Evolutionary conservation across 2,797 vertebrate species (phyloP), one percentile per base, ranked within the genome.

Genomic region (Neomorphus geoffroyi): DNA sequence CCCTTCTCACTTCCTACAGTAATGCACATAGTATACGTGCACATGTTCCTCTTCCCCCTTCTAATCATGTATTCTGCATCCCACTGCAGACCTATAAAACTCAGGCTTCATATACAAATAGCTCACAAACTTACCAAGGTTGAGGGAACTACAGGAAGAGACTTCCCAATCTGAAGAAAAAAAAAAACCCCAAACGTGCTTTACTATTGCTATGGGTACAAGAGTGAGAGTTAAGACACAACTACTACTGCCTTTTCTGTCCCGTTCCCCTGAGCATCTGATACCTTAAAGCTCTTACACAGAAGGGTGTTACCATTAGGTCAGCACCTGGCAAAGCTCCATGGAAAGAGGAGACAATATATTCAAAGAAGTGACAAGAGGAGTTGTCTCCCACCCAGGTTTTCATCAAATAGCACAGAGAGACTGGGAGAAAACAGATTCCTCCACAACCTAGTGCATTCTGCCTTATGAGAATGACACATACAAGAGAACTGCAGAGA

Each of bases 311-410:
- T 77, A 66, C 78, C 30, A 27, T 80, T 70, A 90, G 80, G 51
- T 90, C 73, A 94, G 35, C 22, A 19, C 22, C 39, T 94, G 80
- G 56, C 94, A 94, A 93, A 94, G 45, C 41, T 83, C 67, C 41
- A 77, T 6, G 13, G 71, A 66, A 92, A 86, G 39, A 88, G 10
- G 26, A 80, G 79, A 65, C 16, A 66, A 86, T 28, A 62, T 32
- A 93, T 8, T 85, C 12, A 64, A 90, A 66, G 39, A 53, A 77
- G 35, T 66, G 23, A 69, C 35, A 24, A 58, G 18, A 70, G 15
- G 26, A 73, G 23, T 19, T 7, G 7, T 8, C 19, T 27, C 11
- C 8, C 15, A 6, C 21, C 7, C 4, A 48, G 18, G 1, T 53
- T 88, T 80, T 79, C 24, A 46, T 66, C 60, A 62, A 70, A 61